Evolutionary conservation across 2,113 vertebrate species (phyloP), one percentile per base, ranked within the genome.

Genomic region (Tiliqua scincoides): DNA sequence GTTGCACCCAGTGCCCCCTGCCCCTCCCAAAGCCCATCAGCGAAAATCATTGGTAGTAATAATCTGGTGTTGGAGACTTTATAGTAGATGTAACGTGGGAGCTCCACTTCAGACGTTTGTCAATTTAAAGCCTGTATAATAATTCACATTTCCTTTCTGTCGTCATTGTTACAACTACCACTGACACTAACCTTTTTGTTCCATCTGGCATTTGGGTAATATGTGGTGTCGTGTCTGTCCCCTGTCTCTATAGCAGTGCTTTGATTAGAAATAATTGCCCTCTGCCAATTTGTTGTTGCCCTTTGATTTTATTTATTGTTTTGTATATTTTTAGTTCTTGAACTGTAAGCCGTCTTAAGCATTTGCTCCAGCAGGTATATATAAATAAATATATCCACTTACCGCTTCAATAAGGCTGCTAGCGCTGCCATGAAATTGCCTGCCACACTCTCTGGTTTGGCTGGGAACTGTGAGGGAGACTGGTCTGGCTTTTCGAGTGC

Each of bases 361-460:
- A n/a, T n/a, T n/a, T n/a, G n/a, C n/a, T n/a, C n/a, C n/a, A n/a
- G n/a, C n/a, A n/a, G n/a, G n/a, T n/a, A n/a, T n/a, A n/a, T n/a
- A n/a, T n/a, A n/a, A n/a, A n/a, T n/a, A n/a, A n/a, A n/a, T 0
- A 0, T 0, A 6, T 18, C 35, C 30, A 85, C 98, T 96, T 93
- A 99, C 99, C 96, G 99, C 99, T 96, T 99, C 99, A 3, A 99
- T 98, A 91, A 99, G 97, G 93, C 98, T 99, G 95, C 98, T 96
- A 54, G 99, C 99, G 0, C 99, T 99, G 96, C 99, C 98, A 3
- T 98, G 98, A 79, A 96, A 96, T 93, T 97, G 97, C 71, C 97
- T 95, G 87, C 95, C 95, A 70, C 94, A 94, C 89, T 98, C 97
- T 73, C 94, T 96, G 0, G 90, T 92, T 71, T 94, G 96, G 81